Evolutionary conservation across 2,797 vertebrate species (phyloP), one percentile per base, ranked within the genome.

Genomic region (Crypturellus tataupa): DNA sequence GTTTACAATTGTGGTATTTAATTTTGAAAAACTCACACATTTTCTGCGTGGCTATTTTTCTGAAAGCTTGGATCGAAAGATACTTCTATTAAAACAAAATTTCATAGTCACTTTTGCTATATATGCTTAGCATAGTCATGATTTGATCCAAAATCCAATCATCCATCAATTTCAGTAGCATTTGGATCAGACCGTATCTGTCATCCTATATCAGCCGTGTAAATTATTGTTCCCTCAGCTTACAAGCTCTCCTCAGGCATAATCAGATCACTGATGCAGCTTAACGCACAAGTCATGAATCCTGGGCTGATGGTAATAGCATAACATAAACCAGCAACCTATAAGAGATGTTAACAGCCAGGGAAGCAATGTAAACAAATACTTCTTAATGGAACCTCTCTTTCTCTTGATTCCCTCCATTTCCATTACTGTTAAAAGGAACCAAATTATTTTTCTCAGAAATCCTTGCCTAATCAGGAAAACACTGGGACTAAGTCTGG

Each of bases 201-300:
- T 4, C 11, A 10, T 51, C 85, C 71, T 73, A 80, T 23, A 70
- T 31, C 10, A 85, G 56, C 55, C 85, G 68, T 94, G 78, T 63
- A 85, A 87, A 88, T 65, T 53, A 67, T 29, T 17, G 59, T 62
- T 80, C 79, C 24, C 81, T 72, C 80, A 94, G 65, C 58, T 94
- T 96, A 86, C 24, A 80, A 82, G 49, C 33, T 95, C 77, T 90
- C 53, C 85, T 90, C 81, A 89, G 85, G 77, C 80, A 75, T 70
- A 91, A 94, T 87, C 33, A n/a, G 63, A 90, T 87, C 80, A 83
- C 75, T 80, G 87, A 70, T 76, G 85, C 78, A 80, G 70, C 91
- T 40, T 49, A 80, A 95, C 72, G 78, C 93, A 91, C 89, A 84
- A 95, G 12, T 63, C n/a, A 84, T 37, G 59, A 86, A 90, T 90